Conservation (phyloP, 2,797 vertebrate genomes). For the Gorsachius magnificus region DNA sequence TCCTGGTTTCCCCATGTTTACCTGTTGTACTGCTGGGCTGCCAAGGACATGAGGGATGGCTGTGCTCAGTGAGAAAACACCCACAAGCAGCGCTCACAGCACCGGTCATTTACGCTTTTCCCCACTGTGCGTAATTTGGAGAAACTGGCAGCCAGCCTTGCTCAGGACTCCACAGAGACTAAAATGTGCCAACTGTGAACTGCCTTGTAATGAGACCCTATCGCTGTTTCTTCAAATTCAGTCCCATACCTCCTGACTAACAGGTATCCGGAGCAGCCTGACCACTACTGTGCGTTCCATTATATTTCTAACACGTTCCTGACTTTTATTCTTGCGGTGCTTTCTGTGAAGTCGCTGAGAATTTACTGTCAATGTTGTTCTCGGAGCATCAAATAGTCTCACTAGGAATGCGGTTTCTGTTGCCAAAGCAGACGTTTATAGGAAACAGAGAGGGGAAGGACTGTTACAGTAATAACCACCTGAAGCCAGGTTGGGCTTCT, state of each 20-base stretch:
- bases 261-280: background rate
- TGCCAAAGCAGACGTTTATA: background rate
- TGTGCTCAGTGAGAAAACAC: background rate
- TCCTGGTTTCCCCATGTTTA: background rate
- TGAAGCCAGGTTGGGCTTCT: background rate
- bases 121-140: background rate
- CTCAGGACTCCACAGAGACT: background rate
- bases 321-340: background rate
- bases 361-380: background rate
- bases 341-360: background rate
- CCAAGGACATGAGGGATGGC: background rate
- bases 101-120: background rate
- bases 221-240: background rate
- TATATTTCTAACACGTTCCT: background rate
- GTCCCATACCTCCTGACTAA: background rate
- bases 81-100: background rate
- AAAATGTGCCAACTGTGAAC: background rate
- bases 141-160: background rate
- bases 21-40: background rate
- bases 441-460: background rate
- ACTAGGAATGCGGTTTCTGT: background rate
- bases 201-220: background rate
- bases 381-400: background rate
- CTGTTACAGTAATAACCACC: background rate
- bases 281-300: background rate